A percentile compares a stretch with the other conserved stretches of the same genome.
These are phyloP conservation scores for Solea senegalensis DNA, from an alignment of 2,113 vertebrate species.

Conservation along the genomic window DNA sequence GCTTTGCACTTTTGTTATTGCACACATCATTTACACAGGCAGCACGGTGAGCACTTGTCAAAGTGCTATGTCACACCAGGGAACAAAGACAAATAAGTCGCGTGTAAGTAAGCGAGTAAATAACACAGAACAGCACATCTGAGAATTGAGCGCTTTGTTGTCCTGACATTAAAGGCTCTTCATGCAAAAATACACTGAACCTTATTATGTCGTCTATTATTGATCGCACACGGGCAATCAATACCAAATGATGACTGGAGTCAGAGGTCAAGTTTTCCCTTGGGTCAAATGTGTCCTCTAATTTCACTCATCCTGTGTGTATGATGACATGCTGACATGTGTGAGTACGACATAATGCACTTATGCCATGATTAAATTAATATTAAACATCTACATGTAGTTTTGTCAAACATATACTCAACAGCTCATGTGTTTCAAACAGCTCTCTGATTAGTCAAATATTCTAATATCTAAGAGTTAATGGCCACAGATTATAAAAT, in stretches of 20 bases:
- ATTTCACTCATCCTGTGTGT: not conserved
- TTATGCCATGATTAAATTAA: not conserved
- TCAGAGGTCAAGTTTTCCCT: constrained; percentile 21
- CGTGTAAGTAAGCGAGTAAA: constrained; percentile 35
- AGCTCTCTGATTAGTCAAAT: not conserved
- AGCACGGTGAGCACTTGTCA: constrained; percentile 35
- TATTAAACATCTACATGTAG: too few relatives aligned
- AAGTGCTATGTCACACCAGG: constrained; percentile 35
- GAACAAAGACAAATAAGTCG: constrained; percentile 46
- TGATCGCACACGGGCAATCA: constrained; percentile 31
- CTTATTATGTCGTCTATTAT: constrained; percentile 40
- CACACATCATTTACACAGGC: constrained; percentile 46
- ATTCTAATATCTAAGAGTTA: not conserved
- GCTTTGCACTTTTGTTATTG: constrained; percentile 56
- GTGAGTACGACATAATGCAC: not conserved
- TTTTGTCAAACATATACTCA: too few relatives aligned
- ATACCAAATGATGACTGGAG: constrained; percentile 32
- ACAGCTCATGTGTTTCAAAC: too few relatives aligned
- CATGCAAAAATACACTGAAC: constrained; percentile 48
- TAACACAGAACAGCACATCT: constrained; percentile 38
- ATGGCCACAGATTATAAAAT: constrained; percentile 12
- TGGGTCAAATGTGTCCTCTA: not conserved
- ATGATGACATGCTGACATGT: not conserved
- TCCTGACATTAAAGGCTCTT: constrained; percentile 47
- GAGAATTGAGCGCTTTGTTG: constrained; percentile 38